Evolutionary conservation across 1,140 invertebrate genomes (phyloP).

Genomic region (Macrocentrus cingulum): DNA sequence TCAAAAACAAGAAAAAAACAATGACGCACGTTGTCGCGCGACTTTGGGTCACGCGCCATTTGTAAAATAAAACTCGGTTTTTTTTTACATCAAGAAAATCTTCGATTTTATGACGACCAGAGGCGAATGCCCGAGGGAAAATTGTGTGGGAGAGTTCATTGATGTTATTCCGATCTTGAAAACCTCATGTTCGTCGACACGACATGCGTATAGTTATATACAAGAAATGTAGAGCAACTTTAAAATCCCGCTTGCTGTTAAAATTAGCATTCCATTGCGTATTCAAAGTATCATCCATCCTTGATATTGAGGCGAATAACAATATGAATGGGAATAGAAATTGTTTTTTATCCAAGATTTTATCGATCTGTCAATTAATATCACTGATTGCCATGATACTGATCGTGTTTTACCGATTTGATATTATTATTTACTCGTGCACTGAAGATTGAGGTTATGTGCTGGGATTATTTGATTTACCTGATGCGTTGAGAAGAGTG

Average conservation of each 20-base stretch:
- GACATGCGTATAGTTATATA: too few species aligned
- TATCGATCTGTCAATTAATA: too few species aligned
- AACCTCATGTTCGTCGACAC: too few species aligned
- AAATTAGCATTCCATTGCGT: constrained; percentile 24
- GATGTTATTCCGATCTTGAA: neutral
- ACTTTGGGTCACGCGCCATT: neutral
- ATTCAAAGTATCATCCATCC: neutral
- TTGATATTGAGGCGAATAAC: neutral
- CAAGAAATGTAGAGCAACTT: constrained; percentile 14
- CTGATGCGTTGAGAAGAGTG: too few species aligned
- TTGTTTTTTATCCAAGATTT: neutral
- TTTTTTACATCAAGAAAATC: neutral
- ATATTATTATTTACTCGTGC: too few species aligned
- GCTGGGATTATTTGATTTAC: too few species aligned
- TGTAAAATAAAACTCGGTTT: neutral
- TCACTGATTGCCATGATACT: too few species aligned
- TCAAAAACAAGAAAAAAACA: too few species aligned
- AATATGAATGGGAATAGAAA: neutral
- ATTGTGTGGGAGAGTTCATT: neutral
- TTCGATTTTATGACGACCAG: too few species aligned
- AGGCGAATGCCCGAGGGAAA: too few species aligned
- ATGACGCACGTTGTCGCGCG: constrained; percentile 1
- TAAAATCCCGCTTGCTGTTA: constrained; percentile 20
- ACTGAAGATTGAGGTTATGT: too few species aligned
- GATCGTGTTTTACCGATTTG: too few species aligned